phyloP scores from a whole-genome alignment of 2,113 vertebrate genomes.

The Tiliqua scincoides region DNA sequence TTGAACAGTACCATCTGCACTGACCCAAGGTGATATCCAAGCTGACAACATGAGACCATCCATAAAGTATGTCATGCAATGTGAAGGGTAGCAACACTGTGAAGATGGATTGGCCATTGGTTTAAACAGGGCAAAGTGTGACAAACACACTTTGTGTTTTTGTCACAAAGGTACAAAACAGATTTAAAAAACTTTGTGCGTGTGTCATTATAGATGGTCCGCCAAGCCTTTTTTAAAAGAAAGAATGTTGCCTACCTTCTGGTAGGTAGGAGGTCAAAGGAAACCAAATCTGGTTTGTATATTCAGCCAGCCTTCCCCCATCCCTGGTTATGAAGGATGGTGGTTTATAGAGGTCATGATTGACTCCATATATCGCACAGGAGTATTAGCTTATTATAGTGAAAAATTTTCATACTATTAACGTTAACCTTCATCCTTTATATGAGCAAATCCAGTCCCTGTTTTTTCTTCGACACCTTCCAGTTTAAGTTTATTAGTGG shows the following conservation, averaged over 20 bases:
- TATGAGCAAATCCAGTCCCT: neutral
- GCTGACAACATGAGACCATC: neutral
- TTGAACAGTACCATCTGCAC: no score
- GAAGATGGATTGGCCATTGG: neutral
- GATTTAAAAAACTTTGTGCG: neutral
- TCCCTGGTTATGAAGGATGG: rapidly evolving
- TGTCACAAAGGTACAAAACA: no score
- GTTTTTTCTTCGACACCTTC: conserved; percentile 1
- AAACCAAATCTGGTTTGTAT: neutral
- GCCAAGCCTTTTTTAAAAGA: neutral
- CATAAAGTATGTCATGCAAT: neutral
- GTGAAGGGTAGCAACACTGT: neutral
- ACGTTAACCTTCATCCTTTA: neutral
- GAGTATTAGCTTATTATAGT: neutral
- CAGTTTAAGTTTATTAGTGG: neutral
- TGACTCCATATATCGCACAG: rapidly evolving
- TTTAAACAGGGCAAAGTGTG: neutral
- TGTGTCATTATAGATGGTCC: neutral
- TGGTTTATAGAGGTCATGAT: neutral
- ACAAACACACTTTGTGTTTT: no score
- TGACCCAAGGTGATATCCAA: neutral
- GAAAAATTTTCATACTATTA: neutral
- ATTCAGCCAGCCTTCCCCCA: rapidly evolving
- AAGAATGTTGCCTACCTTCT: neutral
- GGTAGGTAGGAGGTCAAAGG: neutral